Evolutionary conservation across 2,888 invertebrate genomes (phyloP).

Genomic region (Amblyjoppa proteus): DNA sequence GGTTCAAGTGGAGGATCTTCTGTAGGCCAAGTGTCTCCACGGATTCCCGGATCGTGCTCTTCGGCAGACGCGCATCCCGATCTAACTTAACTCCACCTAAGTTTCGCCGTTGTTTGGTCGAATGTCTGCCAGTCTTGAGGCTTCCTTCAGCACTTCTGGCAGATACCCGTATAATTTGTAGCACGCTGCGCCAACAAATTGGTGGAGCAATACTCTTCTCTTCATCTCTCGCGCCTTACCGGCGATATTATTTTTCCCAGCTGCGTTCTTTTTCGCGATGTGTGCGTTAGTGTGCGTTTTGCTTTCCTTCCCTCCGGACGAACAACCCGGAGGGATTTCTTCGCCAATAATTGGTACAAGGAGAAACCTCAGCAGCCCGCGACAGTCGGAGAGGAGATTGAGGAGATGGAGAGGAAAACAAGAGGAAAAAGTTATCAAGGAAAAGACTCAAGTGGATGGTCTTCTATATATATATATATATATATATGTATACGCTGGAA

Average conservation of each 20-base stretch:
- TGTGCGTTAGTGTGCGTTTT: constrained; percentile 44
- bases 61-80: background rate
- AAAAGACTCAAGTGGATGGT: constrained; percentile 32
- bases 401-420: constrained; percentile 22
- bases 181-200: constrained; percentile 53
- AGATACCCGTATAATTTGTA: constrained; percentile 52
- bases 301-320: constrained; percentile 48
- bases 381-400: constrained; percentile 4
- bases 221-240: constrained; percentile 26
- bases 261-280: too few relatives aligned
- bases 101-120: constrained; percentile 33
- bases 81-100: background rate
- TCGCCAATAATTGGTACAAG: constrained; percentile 75
- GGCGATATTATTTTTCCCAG: constrained; percentile 19
- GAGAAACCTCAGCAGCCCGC: constrained; percentile 40
- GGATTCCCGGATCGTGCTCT: background rate
- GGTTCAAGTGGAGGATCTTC: constrained; percentile 13
- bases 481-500: background rate
- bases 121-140: constrained; percentile 23
- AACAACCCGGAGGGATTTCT: constrained; percentile 70
- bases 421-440: constrained; percentile 38
- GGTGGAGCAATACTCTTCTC: background rate
- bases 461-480: background rate
- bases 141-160: constrained; percentile 67
- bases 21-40: constrained; percentile 55